phyloP scores from a whole-genome alignment of 2,113 vertebrate species.

The Ictalurus furcatus region DNA sequence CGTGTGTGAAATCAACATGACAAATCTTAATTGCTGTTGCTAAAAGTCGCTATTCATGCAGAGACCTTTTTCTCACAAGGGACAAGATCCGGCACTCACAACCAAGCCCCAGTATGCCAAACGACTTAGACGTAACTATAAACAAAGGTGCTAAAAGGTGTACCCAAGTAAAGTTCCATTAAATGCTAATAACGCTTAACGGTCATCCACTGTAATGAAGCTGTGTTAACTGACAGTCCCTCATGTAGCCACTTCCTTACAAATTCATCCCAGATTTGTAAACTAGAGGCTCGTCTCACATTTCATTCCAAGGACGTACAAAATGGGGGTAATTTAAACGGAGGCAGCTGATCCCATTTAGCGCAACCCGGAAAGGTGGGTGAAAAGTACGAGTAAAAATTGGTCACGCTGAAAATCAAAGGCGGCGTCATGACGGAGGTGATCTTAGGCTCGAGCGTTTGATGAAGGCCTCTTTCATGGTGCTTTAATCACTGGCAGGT shows the following conservation, averaged over 20 bases:
- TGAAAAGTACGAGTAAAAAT: conserved; percentile 32
- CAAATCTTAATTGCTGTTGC: conserved; percentile 24
- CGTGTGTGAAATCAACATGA: conserved; percentile 21
- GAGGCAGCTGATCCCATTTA: conserved; percentile 38
- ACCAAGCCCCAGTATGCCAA: neutral
- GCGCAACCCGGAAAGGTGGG: conserved; percentile 25
- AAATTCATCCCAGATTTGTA: neutral
- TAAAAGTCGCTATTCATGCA: conserved; percentile 21
- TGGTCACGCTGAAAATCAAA: conserved; percentile 44
- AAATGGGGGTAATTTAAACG: conserved; percentile 33
- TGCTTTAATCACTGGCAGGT: conserved; percentile 31
- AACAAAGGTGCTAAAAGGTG: neutral
- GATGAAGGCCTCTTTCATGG: conserved; percentile 16
- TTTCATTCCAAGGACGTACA: neutral
- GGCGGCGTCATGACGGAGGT: neutral
- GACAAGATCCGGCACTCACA: conserved; percentile 6
- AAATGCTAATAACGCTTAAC: neutral
- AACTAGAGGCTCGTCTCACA: neutral
- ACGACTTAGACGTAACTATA: neutral
- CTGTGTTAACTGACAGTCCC: neutral
- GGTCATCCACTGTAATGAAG: neutral
- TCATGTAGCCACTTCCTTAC: neutral
- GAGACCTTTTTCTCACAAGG: conserved; percentile 5
- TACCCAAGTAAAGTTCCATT: neutral
- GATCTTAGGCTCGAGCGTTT: neutral